These are phyloP conservation scores for Hyles vespertilio DNA, from an alignment of 1,140 invertebrate genomes.

Conservation along the genomic window DNA sequence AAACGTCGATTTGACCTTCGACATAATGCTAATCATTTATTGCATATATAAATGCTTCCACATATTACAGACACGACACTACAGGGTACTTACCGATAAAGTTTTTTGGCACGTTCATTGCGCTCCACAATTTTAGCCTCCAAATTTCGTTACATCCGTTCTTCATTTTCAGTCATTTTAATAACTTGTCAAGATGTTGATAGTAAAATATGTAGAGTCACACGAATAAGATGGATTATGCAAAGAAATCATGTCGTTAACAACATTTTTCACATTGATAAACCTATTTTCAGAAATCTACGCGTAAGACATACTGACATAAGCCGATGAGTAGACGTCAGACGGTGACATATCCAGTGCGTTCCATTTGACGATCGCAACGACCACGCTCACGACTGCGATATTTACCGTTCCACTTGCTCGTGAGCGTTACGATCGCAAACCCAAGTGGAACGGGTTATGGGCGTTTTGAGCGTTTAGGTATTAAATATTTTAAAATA, in stretches of 20 bases:
- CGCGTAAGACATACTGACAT: constrained; percentile 13
- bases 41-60: background rate
- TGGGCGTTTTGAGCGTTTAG: no score
- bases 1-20: background rate
- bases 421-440: no score
- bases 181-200: constrained; percentile 54
- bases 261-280: constrained; percentile 28
- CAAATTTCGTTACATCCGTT: constrained; percentile 55
- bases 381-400: no score
- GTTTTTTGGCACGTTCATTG: constrained; percentile 61
- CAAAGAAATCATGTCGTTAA: constrained; percentile 45
- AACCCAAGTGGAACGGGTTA: no score
- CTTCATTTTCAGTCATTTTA: constrained; percentile 73
- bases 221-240: constrained; percentile 25
- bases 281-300: constrained; percentile 12
- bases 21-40: background rate
- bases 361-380: no score
- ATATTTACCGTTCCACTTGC: no score
- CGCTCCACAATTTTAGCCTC: constrained; percentile 58
- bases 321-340: background rate
- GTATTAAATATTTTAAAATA: no score
- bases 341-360: background rate
- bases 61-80: background rate
- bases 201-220: constrained; percentile 34
- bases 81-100: constrained; percentile 51